Evolutionary conservation across 2,888 invertebrate genomes (phyloP), one percentile per base, ranked within the genome.

Genomic region (Tachystola acroxantha): DNA sequence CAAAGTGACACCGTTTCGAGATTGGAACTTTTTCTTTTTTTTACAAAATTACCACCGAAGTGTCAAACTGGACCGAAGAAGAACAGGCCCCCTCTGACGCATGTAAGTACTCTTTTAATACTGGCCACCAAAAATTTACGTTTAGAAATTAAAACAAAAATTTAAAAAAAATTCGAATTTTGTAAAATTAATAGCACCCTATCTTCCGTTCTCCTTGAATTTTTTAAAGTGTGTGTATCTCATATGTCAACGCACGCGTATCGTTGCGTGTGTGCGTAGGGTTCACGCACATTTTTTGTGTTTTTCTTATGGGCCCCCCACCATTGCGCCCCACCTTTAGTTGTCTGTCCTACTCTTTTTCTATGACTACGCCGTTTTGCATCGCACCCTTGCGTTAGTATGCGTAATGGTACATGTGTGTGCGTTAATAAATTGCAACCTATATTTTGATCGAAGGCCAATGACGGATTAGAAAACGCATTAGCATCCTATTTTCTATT

Each of bases 51-150:
- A 78, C 82, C 74, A 79, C 84, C 84, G 63, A 84, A 77, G 81
- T 86, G 79, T 81, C 85, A 82, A 84, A 80, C 84, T 86, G 85
- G 85, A 85, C 78, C 76, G 85, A 84, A 69, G 84, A 77, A 72
- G 85, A 78, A 57, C 73, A 79, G 74, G 70, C 81, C 80, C 71
- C 85, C 79, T 78, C 85, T 85, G 85, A 84, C 85, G 85, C 75
- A 86, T 86, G 85, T 86, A 48, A 85, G 85, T 86, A 77, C 45
- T n/a, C n/a, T n/a, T n/a, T n/a, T n/a, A 20, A 32, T 39, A 42
- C 32, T 34, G 7, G 10, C 7, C 2, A 28, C 5, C 9, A 7
- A 20, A n/a, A n/a, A n/a, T n/a, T n/a, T n/a, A n/a, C n/a, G n/a
- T n/a, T n/a, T n/a, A 10, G 20, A 29, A 32, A 32, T 10, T 27